Evolutionary conservation across 2,888 invertebrate species (phyloP), one percentile per base, ranked within the genome.

Genomic region (Drosophila setosimentum): DNA sequence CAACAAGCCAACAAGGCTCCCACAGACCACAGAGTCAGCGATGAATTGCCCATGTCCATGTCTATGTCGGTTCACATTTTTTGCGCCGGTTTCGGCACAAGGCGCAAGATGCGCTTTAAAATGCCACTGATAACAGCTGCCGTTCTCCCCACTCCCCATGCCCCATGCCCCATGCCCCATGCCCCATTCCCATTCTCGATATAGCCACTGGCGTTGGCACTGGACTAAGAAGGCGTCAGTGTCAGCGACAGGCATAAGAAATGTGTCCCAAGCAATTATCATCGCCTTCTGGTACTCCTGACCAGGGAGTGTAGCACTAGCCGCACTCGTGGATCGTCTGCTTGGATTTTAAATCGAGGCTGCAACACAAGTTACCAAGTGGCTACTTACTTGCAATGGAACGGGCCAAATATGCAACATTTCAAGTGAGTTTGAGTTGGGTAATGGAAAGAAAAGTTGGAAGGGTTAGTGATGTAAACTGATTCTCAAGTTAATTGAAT

Each of bases 171-270:
- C 21, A 18, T 4, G 16, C 21, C 55, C 27, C n/a, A 24, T 48
- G n/a, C n/a, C 30, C 45, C 57, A 35, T 40, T 27, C 33, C 16
- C 30, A n/a, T 1, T 33, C n/a, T 18, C 37, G 63, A 29, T 35
- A 57, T 76, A 50, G 68, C 80, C 74, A 58, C 69, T 76, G 78
- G 78, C 86, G 42, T 33, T 66, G 67, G 48, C 48, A 57, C 65
- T 51, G 60, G 61, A 50, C 59, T 50, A 60, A 80, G 75, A 58
- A 80, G 85, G 89, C 89, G 80, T 88, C 85, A 88, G 87, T 88
- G 89, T 80, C 85, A 88, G 82, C 69, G 82, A 73, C 89, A 80
- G 84, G 68, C 87, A 86, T 74, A 88, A 83, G 84, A 88, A 86
- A 86, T 82, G 84, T 88, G 89, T 86, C 87, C 82, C 69, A 63